Conservation (phyloP, 2,888 invertebrate species). For the Buathra laborator region DNA sequence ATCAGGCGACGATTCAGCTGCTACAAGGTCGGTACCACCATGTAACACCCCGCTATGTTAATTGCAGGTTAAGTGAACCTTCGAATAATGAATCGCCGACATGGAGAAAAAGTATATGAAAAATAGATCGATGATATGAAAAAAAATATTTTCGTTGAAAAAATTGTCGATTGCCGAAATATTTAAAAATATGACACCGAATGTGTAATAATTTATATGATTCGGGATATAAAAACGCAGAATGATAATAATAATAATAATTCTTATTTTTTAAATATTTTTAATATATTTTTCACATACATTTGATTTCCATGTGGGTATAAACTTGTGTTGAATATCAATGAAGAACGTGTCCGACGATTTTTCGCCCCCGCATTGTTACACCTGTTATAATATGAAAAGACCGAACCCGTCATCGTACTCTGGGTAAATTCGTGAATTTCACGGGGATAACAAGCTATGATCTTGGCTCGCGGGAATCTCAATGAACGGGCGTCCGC, state of each 20-base stretch:
- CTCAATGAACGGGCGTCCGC: slow-evolving; percentile 48
- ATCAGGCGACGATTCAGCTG: slow-evolving; percentile 96
- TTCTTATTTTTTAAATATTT: too few relatives aligned
- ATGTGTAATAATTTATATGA: too few relatives aligned
- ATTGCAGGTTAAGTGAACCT: neutral
- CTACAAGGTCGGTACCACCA: slow-evolving; percentile 65
- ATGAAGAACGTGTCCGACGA: neutral
- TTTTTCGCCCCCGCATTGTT: neutral
- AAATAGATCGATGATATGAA: too few relatives aligned
- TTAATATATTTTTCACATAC: too few relatives aligned
- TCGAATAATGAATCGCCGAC: too few relatives aligned
- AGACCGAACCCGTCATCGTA: neutral
- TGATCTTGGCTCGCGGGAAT: slow-evolving; percentile 51
- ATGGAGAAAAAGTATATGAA: too few relatives aligned
- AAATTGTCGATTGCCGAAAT: too few relatives aligned
- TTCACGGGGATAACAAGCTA: slow-evolving; percentile 42
- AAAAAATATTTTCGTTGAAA: too few relatives aligned
- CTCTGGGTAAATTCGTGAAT: slow-evolving; percentile 9
- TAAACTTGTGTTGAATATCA: neutral
- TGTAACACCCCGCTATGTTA: neutral
- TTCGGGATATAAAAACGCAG: too few relatives aligned
- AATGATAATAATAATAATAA: too few relatives aligned
- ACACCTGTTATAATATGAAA: slow-evolving; percentile 4
- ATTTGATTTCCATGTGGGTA: too few relatives aligned
- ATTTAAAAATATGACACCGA: too few relatives aligned